Evolutionary conservation across 2,888 invertebrate genomes (phyloP).

Genomic region (Caenorhabditis sp.): DNA sequence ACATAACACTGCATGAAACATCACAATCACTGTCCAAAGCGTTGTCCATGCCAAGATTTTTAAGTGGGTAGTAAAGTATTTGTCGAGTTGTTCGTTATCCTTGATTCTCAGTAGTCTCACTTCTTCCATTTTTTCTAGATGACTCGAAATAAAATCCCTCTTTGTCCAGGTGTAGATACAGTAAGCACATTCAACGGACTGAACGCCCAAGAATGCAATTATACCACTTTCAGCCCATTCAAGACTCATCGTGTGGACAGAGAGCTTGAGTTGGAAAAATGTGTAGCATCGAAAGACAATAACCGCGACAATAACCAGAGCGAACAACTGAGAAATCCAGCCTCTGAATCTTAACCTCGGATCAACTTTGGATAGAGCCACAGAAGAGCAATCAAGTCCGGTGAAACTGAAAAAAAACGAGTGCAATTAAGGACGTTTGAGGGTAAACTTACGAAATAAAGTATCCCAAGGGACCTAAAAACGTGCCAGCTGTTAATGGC

Average conservation of each 20-base stretch:
- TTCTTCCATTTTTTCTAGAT: slow-evolving; percentile 19
- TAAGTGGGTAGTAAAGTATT: slow-evolving; percentile 5
- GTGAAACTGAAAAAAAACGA: not conserved
- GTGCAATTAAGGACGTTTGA: not conserved
- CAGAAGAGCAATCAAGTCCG: slow-evolving; percentile 13
- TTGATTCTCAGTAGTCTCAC: slow-evolving; percentile 14
- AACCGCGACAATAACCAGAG: not conserved
- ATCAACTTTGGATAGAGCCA: slow-evolving; percentile 7
- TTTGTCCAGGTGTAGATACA: slow-evolving; percentile 31
- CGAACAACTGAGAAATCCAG: not conserved
- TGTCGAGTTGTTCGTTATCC: slow-evolving; percentile 8
- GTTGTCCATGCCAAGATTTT: slow-evolving; percentile 15
- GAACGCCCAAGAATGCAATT: slow-evolving; percentile 32
- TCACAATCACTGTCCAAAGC: not conserved
- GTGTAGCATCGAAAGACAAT: slow-evolving; percentile 21
- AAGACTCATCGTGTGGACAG: slow-evolving; percentile 4
- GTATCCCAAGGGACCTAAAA: slow-evolving; percentile 9
- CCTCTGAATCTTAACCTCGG: not conserved
- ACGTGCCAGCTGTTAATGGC: slow-evolving; percentile 4
- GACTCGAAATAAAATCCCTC: slow-evolving; percentile 23
- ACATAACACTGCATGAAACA: slow-evolving; percentile 12
- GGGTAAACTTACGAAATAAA: slow-evolving; percentile 11
- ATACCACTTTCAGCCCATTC: slow-evolving; percentile 40
- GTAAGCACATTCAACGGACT: slow-evolving; percentile 22
- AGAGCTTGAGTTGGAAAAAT: slow-evolving; percentile 17